Evolutionary conservation across 2,888 invertebrate species (phyloP), one percentile per base, ranked within the genome.

Genomic region (Acanthacorydalis orientalis): DNA sequence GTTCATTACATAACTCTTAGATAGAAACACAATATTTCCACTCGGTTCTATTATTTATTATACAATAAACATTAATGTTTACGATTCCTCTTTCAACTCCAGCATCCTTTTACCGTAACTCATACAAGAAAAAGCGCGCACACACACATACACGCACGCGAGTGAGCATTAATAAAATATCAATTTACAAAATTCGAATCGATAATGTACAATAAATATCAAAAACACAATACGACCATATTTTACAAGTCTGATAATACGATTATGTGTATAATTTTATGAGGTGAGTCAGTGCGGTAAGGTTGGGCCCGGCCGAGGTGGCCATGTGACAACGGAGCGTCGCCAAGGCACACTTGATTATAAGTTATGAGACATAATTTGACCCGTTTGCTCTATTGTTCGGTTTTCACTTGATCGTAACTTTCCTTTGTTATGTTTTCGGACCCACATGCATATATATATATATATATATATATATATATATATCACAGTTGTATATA

Each of bases 311-410:
- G 23, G 23, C 31, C 16, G 39, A 16, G 14, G 39, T 39, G 39
- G 39, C n/a, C 39, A 39, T 31, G 43, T 43, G 43, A 43, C 43
- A 37, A 37, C 14, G 14, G n/a, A 14, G 37, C 43, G 31, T 16
- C 23, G 12, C 43, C 43, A 43, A 16, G 31, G 12, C 45, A 34
- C 45, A 43, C 53, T 54, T 59, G 57, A 59, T 59, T 58, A 57
- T 57, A 58, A 59, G 56, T 56, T 58, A 59, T 58, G 57, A 55
- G 54, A 54, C 57, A 57, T 59, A 57, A 59, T 58, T 58, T 56
- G 57, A 57, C 53, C 58, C 54, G 53, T 56, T 45, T 34, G 15
- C 14, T 53, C 57, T 54, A 56, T 58, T 58, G 57, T 58, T 56
- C 53, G 50, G 51, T 52, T 54, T 54, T 54, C 54, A 51, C 51